A percentile compares a stretch with the other conserved stretches of the same genome.
Conservation (phyloP, 2,888 invertebrate genomes). For the Aradus depressus region DNA sequence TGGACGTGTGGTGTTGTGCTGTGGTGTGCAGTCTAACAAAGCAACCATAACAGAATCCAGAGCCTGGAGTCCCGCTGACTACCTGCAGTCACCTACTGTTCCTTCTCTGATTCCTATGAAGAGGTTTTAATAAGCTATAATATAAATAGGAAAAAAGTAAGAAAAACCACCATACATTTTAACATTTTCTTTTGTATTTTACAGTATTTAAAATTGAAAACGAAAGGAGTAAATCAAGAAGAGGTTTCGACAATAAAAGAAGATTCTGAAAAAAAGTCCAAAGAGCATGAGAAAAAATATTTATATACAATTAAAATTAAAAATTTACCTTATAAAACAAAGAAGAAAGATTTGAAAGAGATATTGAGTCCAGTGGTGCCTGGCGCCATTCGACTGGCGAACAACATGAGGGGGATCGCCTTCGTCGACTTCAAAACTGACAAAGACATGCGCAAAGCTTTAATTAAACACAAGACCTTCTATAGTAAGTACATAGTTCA, state of each 20-base stretch:
- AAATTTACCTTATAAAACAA: conserved; percentile 64
- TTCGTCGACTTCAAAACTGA: conserved; percentile 84
- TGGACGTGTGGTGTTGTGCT: too few species aligned
- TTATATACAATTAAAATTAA: conserved; percentile 60
- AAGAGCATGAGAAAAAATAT: conserved; percentile 40
- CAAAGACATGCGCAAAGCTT: conserved; percentile 63
- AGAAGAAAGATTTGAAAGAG: conserved; percentile 70
- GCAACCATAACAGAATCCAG: too few species aligned
- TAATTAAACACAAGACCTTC: conserved; percentile 75
- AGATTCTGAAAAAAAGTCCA: conserved; percentile 24
- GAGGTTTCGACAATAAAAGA: conserved; percentile 9
- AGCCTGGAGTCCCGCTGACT: too few species aligned
- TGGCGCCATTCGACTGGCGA: conserved; percentile 56
- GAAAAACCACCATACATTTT: too few species aligned
- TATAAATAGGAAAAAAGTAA: too few species aligned
- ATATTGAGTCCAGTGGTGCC: conserved; percentile 72
- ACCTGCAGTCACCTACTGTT: too few species aligned
- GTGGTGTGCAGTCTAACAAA: too few species aligned
- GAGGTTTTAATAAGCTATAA: too few species aligned
- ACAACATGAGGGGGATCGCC: conserved; percentile 67
- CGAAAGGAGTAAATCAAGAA: conserved; percentile 26
- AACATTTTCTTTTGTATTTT: conserved; percentile 31
- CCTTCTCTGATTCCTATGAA: too few species aligned
- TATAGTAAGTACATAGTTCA: conserved; percentile 47
- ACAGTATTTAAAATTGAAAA: conserved; percentile 44